Base-by-base conservation (phyloP, 1,140 invertebrate genomes). In the Drosophila ananassae region DNA sequence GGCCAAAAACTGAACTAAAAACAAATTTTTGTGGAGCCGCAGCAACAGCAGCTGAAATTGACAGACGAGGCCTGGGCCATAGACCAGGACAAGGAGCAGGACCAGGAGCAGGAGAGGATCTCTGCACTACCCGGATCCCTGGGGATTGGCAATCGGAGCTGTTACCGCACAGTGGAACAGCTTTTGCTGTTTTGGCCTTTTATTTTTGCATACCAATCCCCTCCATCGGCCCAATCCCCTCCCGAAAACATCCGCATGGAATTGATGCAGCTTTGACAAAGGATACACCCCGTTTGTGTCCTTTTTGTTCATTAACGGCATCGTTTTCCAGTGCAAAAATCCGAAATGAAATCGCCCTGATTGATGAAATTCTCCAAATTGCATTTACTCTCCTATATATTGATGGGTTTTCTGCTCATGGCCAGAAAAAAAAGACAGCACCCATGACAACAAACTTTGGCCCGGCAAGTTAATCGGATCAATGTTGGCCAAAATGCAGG, bases 41-140 rank as follows among this genome's bases (percentile, higher is more conserved):
- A 77, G 57, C 41, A 44, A 9, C 71, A 62, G 67, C 73, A 80
- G 73, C 82, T 84, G 81, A 74, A 87, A 87, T 87, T 87, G 81
- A 81, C 81, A 84, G 81, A 47, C 77, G 30, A 30, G 25, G 25
- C 25, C 25, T 28, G 25, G 10, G 28, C 21, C 13, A 17, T 17
- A 55, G 25, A 37, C 32, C 30, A 25, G 51, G 28, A 22, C 48
- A 2, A 17, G 47, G 32, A 34, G n/a, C 6, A 32, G 60, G 21
- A 41, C 25, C 30, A 25, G 51, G 28, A 22, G 53, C 3, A 0
- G 3, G 25, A 28, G 25, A 21, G 53, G 41, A 34, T n/a, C 34
- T n/a, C 34, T 10, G 12, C 10, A 28, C 34, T n/a, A n/a, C 34
- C 41, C 46, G 25, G 25, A 39, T 22, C 34, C 32, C 22, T 8